Evolutionary conservation across 2,888 invertebrate genomes (phyloP).

Genomic region (Caenorhabditis japonica): DNA sequence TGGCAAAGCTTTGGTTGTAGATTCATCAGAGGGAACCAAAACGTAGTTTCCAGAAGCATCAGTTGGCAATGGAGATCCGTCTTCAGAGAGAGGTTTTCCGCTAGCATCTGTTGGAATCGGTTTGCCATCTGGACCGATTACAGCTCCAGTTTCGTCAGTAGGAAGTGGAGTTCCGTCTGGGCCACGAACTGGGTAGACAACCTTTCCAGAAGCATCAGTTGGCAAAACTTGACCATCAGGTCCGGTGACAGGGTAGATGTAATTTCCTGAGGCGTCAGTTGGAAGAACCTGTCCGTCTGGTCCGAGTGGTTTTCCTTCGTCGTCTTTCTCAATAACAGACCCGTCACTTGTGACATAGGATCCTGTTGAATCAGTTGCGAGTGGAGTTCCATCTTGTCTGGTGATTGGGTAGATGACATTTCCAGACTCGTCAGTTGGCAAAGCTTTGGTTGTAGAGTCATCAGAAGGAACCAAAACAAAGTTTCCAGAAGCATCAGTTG

Average conservation of each 20-base stretch:
- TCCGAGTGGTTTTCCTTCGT: conserved; percentile 28
- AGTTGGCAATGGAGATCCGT: conserved; percentile 25
- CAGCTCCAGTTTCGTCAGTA: conserved; percentile 37
- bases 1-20: conserved; percentile 42
- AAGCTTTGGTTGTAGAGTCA: no score
- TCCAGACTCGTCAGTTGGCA: no score
- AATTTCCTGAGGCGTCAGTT: not conserved
- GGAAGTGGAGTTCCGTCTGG: conserved; percentile 54
- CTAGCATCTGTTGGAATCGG: conserved; percentile 37
- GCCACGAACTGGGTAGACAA: conserved; percentile 20
- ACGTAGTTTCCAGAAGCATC: conserved; percentile 32
- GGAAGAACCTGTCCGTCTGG: no score
- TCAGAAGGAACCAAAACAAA: no score
- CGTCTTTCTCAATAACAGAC: conserved; percentile 32
- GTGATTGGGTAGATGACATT: no score
- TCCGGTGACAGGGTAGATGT: conserved; percentile 35
- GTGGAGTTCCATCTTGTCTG: no score
- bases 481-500: conserved; percentile 27
- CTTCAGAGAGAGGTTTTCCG: conserved; percentile 30
- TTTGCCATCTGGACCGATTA: conserved; percentile 55
- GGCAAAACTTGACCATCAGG: conserved; percentile 12
- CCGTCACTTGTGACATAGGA: conserved; percentile 34
- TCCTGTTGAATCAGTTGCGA: conserved; percentile 30
- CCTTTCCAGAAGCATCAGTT: conserved; percentile 28
- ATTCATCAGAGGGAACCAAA: conserved; percentile 10